phyloP scores from a whole-genome alignment of 2,797 vertebrate genomes.

The Uromys caudimaculatus region DNA sequence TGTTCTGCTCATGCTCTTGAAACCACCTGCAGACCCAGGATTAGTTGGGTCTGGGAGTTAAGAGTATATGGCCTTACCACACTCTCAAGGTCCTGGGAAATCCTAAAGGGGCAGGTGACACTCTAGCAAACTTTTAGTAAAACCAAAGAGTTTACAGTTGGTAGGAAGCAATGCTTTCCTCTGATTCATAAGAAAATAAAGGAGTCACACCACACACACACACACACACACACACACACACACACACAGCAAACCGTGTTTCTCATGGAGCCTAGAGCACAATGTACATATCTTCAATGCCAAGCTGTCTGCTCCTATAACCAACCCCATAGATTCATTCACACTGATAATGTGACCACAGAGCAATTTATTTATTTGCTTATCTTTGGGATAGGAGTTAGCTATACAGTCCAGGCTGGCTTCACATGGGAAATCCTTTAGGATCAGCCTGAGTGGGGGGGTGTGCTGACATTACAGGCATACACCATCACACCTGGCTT shows the following conservation, averaged over 20 bases:
- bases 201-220: no score
- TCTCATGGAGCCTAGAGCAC: neutral
- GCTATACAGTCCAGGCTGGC: neutral
- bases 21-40: rapidly evolving
- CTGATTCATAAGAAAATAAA: neutral
- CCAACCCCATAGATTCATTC: neutral
- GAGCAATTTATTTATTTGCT: neutral
- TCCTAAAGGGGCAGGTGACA: neutral
- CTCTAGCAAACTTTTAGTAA: neutral
- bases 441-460: neutral
- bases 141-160: neutral
- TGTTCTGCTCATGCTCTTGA: neutral
- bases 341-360: neutral
- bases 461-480: no score
- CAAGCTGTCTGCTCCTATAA: neutral
- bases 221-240: neutral
- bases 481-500: neutral
- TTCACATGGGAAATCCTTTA: neutral
- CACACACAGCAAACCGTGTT: neutral
- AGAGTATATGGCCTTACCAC: neutral
- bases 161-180: neutral
- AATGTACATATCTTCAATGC: rapidly evolving
- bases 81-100: neutral
- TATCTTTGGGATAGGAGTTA: neutral
- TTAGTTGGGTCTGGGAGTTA: neutral